These are phyloP conservation scores for Conomelus anceps DNA, from an alignment of 2,888 invertebrate species.

Conservation along the genomic window DNA sequence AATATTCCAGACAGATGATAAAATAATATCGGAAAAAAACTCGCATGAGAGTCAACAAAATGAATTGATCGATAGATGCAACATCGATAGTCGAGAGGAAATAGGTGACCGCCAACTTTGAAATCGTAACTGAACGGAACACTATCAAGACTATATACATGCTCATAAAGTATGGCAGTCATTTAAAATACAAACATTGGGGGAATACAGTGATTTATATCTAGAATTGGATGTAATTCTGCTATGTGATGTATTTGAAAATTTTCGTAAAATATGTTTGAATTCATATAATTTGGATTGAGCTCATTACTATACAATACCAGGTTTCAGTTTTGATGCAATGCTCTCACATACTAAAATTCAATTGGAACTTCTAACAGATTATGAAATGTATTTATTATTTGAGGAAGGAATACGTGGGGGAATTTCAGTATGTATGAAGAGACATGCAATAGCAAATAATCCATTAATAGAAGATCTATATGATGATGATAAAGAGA, in stretches of 20 bases:
- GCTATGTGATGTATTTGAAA: slow-evolving; percentile 28
- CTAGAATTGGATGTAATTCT: slow-evolving; percentile 23
- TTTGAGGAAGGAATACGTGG: too few species aligned
- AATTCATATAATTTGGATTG: slow-evolving; percentile 21
- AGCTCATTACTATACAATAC: slow-evolving; percentile 20
- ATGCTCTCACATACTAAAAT: slow-evolving; percentile 22
- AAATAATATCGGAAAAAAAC: too few species aligned
- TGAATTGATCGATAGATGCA: too few species aligned
- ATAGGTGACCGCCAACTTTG: too few species aligned
- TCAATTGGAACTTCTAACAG: slow-evolving; percentile 7
- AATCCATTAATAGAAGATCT: slow-evolving; percentile 32
- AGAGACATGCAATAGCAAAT: slow-evolving; percentile 35
- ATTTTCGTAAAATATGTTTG: slow-evolving; percentile 23
- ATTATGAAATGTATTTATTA: too few species aligned
- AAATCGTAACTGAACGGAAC: too few species aligned
- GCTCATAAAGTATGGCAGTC: slow-evolving; percentile 38
- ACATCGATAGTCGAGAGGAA: too few species aligned
- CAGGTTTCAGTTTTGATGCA: slow-evolving; percentile 19
- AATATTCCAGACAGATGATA: too few species aligned
- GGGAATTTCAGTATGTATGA: too few species aligned
- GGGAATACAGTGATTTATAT: slow-evolving; percentile 36
- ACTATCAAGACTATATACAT: slow-evolving; percentile 37
- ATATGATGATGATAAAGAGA: slow-evolving; percentile 31
- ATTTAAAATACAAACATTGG: slow-evolving; percentile 37
- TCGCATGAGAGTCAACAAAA: too few species aligned